Base-by-base conservation (phyloP, 2,888 invertebrate species). In the Cetonia aurata region DNA sequence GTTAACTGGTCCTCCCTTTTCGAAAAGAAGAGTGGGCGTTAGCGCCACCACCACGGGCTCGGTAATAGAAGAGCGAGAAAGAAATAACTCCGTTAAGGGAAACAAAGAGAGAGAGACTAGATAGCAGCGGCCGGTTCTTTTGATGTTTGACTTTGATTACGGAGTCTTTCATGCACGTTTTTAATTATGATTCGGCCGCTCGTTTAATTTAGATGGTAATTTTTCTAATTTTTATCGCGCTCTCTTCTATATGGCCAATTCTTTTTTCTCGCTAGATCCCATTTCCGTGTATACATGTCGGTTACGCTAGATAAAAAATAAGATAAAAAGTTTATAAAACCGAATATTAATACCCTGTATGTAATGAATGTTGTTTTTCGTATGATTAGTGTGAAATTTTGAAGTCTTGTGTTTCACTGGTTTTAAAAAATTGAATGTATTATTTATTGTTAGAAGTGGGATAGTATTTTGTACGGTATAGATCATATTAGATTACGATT, bases 71-170 rank as follows among this genome's bases (percentile, higher is more conserved):
- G 37, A 37, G 37, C 10, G 37, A 37, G 37, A 37, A 37, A 37
- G 17, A 12, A 52, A n/a, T 10, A 52, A 12, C 19, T 12, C 9
- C 15, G 8, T 4, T 0, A 10, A 12, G 10, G 52, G 52, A 12
- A 17, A 10, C 1, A 9, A 2, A 17, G 52, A 52, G 6, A 25
- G 25, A 52, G 25, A 9, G 2, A 3, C 50, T 44, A 13, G 15
- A 25, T 17, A 17, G 17, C 48, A 33, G 19, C 19, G 52, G 55
- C 46, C 68, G 55, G 71, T 71, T 70, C 74, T 71, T 74, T 72
- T 71, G 72, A 74, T 72, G 74, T 72, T 74, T 74, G 71, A 62
- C 71, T 69, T 70, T 71, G 74, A 74, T 72, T 74, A 70, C 60
- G 50, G 57, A 67, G 59, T 56, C 65, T 52, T 59, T 67, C 67